Base-by-base conservation (phyloP, 2,113 vertebrate genomes). In the Ceyx cyanopectus region DNA sequence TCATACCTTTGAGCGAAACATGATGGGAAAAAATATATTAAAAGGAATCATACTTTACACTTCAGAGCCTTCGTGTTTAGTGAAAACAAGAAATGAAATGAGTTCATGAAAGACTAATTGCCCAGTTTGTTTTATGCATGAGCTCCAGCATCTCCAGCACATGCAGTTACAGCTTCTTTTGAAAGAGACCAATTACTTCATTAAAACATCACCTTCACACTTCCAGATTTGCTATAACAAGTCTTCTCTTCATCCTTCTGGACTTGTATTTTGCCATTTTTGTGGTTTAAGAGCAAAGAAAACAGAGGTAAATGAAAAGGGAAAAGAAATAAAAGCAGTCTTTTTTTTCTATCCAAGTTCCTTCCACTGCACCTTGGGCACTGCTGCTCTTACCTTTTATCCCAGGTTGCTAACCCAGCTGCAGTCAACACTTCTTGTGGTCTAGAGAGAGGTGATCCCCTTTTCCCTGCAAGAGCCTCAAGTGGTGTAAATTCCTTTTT, bases 131-230 rank as follows among this genome's bases (percentile, higher is more conserved):
- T 93, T 95, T 86, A 92, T 92, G 89, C 91, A 90, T 80, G 63
- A 95, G 92, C 41, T 57, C 32, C 65, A 56, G 79, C 85, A 91
- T 61, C 90, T 75, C 58, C 60, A 76, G 69, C 53, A 67, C 57
- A 45, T 7, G 57, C 80, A 68, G 57, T 22, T 90, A 60, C 18
- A 78, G 88, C 76, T 75, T 75, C 12, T 84, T 92, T 95, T 90
- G 90, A 92, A 81, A 94, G 81, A 91, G 34, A 84, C 69, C 69
- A 85, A 90, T 93, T 88, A 93, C 67, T 88, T 93, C 83, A 96
- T 85, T 83, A 93, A 77, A 93, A 78, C 77, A 90, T 87, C 85
- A 83, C 34, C 76, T 88, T 91, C 73, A 81, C 87, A 77, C 77
- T 93, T 86, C 34, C 40, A 67, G n/a, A 62, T 87, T 60, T 86